phyloP scores from a whole-genome alignment of 2,888 invertebrate genomes.

The Brachyptera putata region DNA sequence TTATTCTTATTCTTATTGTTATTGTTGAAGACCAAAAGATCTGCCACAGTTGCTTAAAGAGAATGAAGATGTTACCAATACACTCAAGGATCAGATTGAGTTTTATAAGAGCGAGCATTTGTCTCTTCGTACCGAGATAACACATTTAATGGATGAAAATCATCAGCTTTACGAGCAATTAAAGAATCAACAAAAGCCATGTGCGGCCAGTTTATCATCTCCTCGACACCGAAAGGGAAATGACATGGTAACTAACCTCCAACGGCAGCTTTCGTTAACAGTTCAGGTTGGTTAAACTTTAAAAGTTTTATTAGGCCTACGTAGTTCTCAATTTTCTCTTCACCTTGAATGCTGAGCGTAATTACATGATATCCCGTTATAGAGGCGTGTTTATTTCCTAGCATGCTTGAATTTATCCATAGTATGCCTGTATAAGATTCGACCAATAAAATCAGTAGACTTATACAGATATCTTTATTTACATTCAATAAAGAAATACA shows the following conservation, averaged over 20 bases:
- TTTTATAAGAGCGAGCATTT: slow-evolving; percentile 24
- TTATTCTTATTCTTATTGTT: too few relatives aligned
- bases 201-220: slow-evolving; percentile 1
- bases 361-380: too few relatives aligned
- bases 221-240: slow-evolving; percentile 15
- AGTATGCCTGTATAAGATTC: too few relatives aligned
- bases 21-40: too few relatives aligned
- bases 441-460: too few relatives aligned
- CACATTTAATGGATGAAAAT: slow-evolving; percentile 23
- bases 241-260: slow-evolving; percentile 27
- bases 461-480: too few relatives aligned
- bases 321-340: too few relatives aligned
- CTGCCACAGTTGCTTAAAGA: slow-evolving; percentile 16
- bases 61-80: slow-evolving; percentile 11
- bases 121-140: slow-evolving; percentile 4
- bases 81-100: slow-evolving; percentile 18
- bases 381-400: too few relatives aligned
- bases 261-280: slow-evolving; percentile 23
- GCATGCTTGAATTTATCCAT: too few relatives aligned
- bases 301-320: neutral
- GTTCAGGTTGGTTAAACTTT: slow-evolving; percentile 15
- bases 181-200: neutral
- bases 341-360: too few relatives aligned
- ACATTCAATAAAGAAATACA: too few relatives aligned
- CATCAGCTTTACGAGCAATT: slow-evolving; percentile 14